phyloP scores from a whole-genome alignment of 2,113 vertebrate species.

The Tringa solitaria region DNA sequence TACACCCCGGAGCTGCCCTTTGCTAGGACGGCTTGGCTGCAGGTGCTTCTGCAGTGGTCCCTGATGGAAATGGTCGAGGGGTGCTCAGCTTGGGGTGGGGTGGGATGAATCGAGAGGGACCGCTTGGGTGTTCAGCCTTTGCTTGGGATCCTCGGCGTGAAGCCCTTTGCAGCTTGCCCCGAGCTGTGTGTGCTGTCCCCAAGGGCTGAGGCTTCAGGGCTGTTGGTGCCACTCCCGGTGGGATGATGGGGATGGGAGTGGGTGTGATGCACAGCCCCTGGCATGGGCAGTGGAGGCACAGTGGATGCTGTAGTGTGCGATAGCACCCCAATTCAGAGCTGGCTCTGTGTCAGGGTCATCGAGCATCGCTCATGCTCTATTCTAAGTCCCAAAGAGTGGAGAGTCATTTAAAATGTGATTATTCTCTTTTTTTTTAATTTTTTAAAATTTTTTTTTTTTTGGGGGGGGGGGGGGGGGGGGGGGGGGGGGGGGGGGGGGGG shows the following conservation, averaged over 20 bases:
- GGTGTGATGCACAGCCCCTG: neutral
- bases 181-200: neutral
- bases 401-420: neutral
- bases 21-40: neutral
- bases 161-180: rapidly evolving
- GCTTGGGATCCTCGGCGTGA: neutral
- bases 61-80: rapidly evolving
- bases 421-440: neutral
- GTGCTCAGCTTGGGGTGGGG: neutral
- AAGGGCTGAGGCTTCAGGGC: neutral
- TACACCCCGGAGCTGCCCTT: neutral
- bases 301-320: neutral
- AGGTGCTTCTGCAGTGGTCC: neutral
- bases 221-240: rapidly evolving
- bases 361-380: neutral
- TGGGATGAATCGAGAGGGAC: rapidly evolving
- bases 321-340: rapidly evolving
- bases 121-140: neutral
- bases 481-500: no score
- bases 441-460: neutral
- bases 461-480: no score
- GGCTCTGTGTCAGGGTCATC: neutral
- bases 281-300: rapidly evolving
- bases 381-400: neutral
- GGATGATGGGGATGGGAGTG: neutral